These are phyloP conservation scores for Rhamphomyia laevipes DNA, from an alignment of 2,888 invertebrate species.

Conservation along the genomic window DNA sequence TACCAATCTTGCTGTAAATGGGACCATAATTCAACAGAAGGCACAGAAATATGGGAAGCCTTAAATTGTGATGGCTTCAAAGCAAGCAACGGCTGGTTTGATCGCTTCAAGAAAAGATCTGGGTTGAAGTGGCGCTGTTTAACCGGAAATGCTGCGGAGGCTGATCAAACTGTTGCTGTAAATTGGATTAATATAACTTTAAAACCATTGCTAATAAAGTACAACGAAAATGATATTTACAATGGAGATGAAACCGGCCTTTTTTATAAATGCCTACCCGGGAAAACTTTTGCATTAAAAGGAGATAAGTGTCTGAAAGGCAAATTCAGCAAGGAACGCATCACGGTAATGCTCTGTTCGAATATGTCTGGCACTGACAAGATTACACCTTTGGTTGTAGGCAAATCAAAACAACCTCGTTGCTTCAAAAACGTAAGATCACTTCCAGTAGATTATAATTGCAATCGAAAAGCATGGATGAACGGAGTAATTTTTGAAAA, in stretches of 20 bases:
- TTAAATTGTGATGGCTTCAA: slow-evolving; percentile 8
- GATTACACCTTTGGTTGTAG: slow-evolving; percentile 22
- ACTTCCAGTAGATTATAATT: slow-evolving; percentile 19
- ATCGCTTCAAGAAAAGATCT: slow-evolving; percentile 13
- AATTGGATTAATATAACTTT: slow-evolving; percentile 15
- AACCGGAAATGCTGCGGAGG: background rate
- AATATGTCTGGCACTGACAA: slow-evolving; percentile 27
- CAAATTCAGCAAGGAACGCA: slow-evolving; percentile 21
- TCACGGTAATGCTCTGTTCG: slow-evolving; percentile 25
- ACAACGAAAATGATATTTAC: slow-evolving; percentile 16
- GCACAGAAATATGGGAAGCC: background rate
- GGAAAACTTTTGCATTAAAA: slow-evolving; percentile 22
- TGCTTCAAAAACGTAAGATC: slow-evolving; percentile 25
- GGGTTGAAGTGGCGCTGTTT: background rate
- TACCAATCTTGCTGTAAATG: background rate
- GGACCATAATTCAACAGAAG: background rate
- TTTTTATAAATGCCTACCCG: slow-evolving; percentile 22
- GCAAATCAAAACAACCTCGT: slow-evolving; percentile 23
- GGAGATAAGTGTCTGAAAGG: slow-evolving; percentile 22
- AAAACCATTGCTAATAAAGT: slow-evolving; percentile 18
- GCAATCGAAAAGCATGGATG: slow-evolving; percentile 23
- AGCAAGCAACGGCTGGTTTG: slow-evolving; percentile 15
- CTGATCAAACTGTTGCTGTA: slow-evolving; percentile 8
- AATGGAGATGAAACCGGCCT: slow-evolving; percentile 20
- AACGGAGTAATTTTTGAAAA: slow-evolving; percentile 9